A percentile compares a stretch with the other conserved stretches of the same genome.
These are phyloP conservation scores for Eleutherodactylus coqui DNA, from an alignment of 2,797 vertebrate genomes.

Conservation along the genomic window DNA sequence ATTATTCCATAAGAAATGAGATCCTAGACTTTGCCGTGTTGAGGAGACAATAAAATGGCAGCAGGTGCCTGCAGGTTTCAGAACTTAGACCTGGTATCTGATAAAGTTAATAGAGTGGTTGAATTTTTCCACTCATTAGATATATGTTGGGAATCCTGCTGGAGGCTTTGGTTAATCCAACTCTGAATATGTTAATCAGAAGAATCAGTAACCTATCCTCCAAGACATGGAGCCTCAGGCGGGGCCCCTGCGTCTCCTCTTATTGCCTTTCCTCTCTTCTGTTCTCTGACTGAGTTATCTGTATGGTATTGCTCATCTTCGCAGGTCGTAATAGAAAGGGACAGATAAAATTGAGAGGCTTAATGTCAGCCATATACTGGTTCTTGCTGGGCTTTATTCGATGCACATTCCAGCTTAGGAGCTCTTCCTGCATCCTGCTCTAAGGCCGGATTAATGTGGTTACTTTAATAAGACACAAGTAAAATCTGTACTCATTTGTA, in stretches of 20 bases:
- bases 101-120: conserved; percentile 64
- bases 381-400: conserved; percentile 55
- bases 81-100: conserved; percentile 58
- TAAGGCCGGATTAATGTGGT: conserved; percentile 83
- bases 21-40: conserved; percentile 53
- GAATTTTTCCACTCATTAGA: conserved; percentile 62
- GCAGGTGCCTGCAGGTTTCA: conserved; percentile 56
- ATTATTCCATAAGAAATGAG: conserved; percentile 49
- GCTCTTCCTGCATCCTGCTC: conserved; percentile 68
- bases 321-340: conserved; percentile 60
- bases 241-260: conserved; percentile 52
- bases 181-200: conserved; percentile 64
- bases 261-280: conserved; percentile 56
- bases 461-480: conserved; percentile 82
- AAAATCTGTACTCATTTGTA: conserved; percentile 80
- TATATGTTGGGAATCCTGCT: conserved; percentile 62
- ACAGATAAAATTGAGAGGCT: conserved; percentile 63
- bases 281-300: conserved; percentile 54
- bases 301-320: conserved; percentile 54
- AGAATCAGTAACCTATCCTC: conserved; percentile 62
- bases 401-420: conserved; percentile 60
- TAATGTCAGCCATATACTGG: conserved; percentile 59
- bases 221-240: conserved; percentile 47
- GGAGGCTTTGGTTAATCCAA: conserved; percentile 63
- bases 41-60: conserved; percentile 56